Evolutionary conservation across 53 echinoderm and acorn worm species (phyloP), one percentile per base, ranked within the genome.

Genomic region (Crossaster papposus): DNA sequence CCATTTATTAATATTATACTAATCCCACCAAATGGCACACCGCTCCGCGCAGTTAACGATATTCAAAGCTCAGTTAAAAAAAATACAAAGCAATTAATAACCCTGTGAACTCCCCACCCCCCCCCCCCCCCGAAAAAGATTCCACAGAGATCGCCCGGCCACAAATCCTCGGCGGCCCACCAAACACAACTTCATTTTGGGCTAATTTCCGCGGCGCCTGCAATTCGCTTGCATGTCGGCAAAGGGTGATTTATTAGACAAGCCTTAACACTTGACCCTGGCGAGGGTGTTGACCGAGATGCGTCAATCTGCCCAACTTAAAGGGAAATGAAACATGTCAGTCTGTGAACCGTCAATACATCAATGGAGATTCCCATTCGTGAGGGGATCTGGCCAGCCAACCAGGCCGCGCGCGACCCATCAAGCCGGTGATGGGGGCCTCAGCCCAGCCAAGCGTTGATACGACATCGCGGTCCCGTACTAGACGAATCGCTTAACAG

Each of bases 271-370:
- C 94, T 94, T 94, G 92, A 94, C 94, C 94, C 92, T 90, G 91
- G 86, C 92, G 81, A 93, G 95, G 95, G 95, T 95, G 95, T 93
- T 90, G 95, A 95, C 95, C 95, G 95, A 95, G 95, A 95, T 93
- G 91, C 89, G 95, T 95, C 95, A 95, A 95, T 95, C 95, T 91
- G 17, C 64, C 81, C 70, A 88, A 81, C 90, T 93, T 93, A 86
- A 91, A 91, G 81, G 91, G 89, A 89, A 95, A 95, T 93, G 95
- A 95, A 93, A 93, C 93, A 95, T 95, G 95, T 95, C 95, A 95
- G 91, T 95, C 90, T 87, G 75, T 14, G 23, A 86, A 89, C 93
- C 93, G 93, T 91, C 92, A 91, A 92, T 92, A 94, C 89, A 81
- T 94, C 94, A 94, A 91, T 86, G 89, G 84, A 85, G 85, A 72